Percentiles rank a stretch among this genome's conserved stretches.
These are phyloP conservation scores for Rhagonycha fulva DNA, from an alignment of 2,888 invertebrate genomes.

Conservation along the genomic window DNA sequence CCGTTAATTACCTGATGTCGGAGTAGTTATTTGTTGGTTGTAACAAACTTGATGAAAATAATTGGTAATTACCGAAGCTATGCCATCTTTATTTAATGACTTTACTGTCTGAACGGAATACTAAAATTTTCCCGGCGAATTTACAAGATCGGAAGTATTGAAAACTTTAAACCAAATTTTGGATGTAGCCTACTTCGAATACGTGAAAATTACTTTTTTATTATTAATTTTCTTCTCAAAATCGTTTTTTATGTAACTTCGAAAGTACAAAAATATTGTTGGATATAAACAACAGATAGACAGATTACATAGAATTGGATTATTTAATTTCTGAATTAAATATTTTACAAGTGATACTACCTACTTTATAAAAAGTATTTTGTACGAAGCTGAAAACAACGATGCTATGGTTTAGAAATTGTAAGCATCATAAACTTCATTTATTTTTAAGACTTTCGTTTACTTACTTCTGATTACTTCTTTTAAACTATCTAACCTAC, in stretches of 20 bases:
- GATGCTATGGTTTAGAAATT: neutral
- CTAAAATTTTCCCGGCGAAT: neutral
- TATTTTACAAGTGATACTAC: neutral
- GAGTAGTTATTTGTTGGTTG: constrained; percentile 13
- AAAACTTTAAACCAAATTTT: neutral
- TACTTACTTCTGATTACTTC: neutral
- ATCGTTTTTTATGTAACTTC: neutral
- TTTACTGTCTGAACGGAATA: constrained; percentile 1
- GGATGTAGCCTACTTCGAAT: neutral
- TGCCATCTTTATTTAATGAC: constrained; percentile 5
- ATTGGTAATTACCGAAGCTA: constrained; percentile 16
- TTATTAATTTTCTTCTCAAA: neutral
- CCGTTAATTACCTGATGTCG: constrained; percentile 15
- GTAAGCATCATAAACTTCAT: neutral
- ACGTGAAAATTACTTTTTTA: neutral
- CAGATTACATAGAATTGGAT: neutral
- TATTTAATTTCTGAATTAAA: neutral
- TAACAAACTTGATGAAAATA: constrained; percentile 11
- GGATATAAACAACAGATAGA: no score
- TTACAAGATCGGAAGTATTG: neutral
- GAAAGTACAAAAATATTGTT: no score
- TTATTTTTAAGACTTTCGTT: neutral
- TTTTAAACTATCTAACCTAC: neutral
- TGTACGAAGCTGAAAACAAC: neutral
- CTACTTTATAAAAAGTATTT: neutral